Percentiles rank a stretch among this genome's conserved stretches.
These are phyloP conservation scores for Macrobrachium rosenbergii DNA, from an alignment of 1,140 invertebrate genomes.

Conservation along the genomic window DNA sequence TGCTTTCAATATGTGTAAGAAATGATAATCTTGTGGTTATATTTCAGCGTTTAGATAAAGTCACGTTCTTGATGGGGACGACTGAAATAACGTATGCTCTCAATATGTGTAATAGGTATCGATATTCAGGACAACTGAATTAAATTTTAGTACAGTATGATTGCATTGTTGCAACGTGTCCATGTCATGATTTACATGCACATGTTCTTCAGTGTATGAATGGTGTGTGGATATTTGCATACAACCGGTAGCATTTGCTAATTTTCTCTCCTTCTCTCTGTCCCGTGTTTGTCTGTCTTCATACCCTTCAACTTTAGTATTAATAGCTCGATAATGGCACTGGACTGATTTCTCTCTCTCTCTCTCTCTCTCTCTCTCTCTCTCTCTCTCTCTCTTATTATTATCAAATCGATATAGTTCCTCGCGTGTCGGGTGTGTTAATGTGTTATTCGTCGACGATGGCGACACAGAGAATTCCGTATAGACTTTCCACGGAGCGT, in stretches of 20 bases:
- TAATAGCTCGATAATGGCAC: neutral
- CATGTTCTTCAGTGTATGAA: neutral
- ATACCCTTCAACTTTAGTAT: neutral
- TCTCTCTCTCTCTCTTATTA: slow-evolving; percentile 19
- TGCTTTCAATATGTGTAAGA: too few species aligned
- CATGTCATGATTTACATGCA: too few species aligned
- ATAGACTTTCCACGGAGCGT: too few species aligned
- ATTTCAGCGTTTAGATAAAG: too few species aligned
- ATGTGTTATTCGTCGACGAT: slow-evolving; percentile 12
- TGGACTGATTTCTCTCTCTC: neutral
- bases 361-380: slow-evolving; percentile 16
- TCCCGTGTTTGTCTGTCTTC: neutral
- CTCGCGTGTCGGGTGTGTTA: slow-evolving; percentile 1
- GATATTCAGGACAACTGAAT: too few species aligned
- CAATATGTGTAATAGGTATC: too few species aligned
- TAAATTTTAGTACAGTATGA: too few species aligned
- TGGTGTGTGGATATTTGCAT: neutral
- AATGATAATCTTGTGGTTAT: too few species aligned
- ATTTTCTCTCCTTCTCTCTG: neutral
- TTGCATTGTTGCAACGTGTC: too few species aligned
- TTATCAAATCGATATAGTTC: neutral
- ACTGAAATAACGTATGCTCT: too few species aligned
- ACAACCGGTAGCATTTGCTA: neutral
- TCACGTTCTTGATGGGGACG: too few species aligned
- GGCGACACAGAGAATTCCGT: neutral